Conservation (phyloP, 2,113 vertebrate species). For the Leptocoma aspasia region DNA sequence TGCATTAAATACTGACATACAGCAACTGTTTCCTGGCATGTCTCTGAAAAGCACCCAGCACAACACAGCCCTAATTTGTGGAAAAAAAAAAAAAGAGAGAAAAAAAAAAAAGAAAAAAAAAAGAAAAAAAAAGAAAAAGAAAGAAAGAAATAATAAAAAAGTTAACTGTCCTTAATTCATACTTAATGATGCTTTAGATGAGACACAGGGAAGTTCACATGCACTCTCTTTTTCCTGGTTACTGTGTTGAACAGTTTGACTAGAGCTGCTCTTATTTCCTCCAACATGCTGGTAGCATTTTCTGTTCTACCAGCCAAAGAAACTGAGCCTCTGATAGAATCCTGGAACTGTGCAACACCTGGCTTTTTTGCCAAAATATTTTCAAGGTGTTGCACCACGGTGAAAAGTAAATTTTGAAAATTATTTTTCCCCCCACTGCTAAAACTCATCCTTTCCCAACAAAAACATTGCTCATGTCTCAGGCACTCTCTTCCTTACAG, state of each 20-base stretch:
- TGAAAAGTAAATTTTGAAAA: slow-evolving; percentile 54
- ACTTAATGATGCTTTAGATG: background rate
- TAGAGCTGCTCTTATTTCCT: background rate
- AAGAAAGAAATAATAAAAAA: background rate
- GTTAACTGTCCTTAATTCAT: background rate
- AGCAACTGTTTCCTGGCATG: background rate
- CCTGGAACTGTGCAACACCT: background rate
- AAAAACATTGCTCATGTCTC: slow-evolving; percentile 50
- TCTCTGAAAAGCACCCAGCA: background rate
- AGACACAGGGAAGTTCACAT: background rate
- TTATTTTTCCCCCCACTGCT: background rate
- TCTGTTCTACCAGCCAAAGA: background rate
- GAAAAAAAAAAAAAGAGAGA: background rate
- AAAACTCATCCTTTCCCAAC: slow-evolving; percentile 22
- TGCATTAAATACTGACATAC: background rate
- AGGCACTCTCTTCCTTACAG: slow-evolving; percentile 7
- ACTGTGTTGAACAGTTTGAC: background rate
- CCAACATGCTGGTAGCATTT: background rate
- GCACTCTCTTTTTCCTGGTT: background rate
- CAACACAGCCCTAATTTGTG: background rate
- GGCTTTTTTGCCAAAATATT: background rate
- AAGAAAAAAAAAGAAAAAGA: background rate
- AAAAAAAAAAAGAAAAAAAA: background rate
- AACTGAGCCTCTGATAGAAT: slow-evolving; percentile 16
- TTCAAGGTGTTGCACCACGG: slow-evolving; percentile 14